Evolutionary conservation across 53 echinoderm and acorn worm species (phyloP).

Genomic region (Holothuria leucospilota): DNA sequence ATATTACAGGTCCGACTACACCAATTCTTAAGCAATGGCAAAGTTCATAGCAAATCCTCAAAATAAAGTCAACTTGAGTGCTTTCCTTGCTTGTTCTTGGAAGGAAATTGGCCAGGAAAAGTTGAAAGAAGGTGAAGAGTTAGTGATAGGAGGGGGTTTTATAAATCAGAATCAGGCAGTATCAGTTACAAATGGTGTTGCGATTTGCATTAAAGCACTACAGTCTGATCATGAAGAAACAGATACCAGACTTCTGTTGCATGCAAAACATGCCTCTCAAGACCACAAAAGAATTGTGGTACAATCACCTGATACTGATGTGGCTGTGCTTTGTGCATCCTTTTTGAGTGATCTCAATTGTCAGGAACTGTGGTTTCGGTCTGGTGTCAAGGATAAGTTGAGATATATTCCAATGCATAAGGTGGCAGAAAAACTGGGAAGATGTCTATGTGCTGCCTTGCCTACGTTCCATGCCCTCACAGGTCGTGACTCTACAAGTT

Average conservation of each 20-base stretch:
- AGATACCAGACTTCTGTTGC: too few relatives aligned
- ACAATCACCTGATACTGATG: conserved; percentile 24
- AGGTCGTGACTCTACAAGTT: conserved; percentile 5
- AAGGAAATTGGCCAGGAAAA: neutral
- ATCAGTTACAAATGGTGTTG: neutral
- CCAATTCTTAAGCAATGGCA: conserved; percentile 15
- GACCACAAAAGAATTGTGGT: neutral
- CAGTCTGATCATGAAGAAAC: too few relatives aligned
- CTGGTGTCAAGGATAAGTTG: conserved; percentile 18
- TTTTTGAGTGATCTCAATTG: too few relatives aligned
- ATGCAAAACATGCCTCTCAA: neutral
- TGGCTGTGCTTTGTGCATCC: neutral
- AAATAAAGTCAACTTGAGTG: neutral
- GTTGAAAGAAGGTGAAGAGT: neutral
- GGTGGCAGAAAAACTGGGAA: neutral
- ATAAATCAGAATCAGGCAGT: neutral
- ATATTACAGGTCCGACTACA: neutral
- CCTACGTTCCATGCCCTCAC: neutral
- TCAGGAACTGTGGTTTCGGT: conserved; percentile 9
- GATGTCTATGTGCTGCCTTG: conserved; percentile 1
- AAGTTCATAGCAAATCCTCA: neutral
- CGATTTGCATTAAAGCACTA: neutral
- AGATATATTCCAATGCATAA: too few relatives aligned
- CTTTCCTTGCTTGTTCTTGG: neutral
- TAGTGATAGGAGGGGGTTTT: too few relatives aligned